Base-by-base conservation (phyloP, 37 sponge, comb jelly and placozoan species). In the Agelas oroides region DNA sequence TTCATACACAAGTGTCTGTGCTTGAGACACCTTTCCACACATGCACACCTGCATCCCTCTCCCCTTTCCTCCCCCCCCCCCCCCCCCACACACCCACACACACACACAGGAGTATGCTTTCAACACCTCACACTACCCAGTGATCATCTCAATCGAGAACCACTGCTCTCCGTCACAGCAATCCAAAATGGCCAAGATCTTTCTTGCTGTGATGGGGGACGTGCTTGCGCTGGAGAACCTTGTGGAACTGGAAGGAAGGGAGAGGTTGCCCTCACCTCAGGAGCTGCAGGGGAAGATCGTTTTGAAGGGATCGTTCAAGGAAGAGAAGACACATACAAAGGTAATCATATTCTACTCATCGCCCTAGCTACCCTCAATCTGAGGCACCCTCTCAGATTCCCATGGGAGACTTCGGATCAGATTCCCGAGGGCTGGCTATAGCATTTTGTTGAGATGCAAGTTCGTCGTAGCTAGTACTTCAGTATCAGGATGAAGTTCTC, bases 141-240 rank as follows among this genome's bases (percentile, higher is more conserved):
- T 94, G 30, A 87, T 94, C 67, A 84, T 94, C 54, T 94, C 94
- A 66, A 78, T 94, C 60, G 94, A 94, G 76, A 94, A 94, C 76
- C 94, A 94, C 87, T 94, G 94, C 88, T 75, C 57, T 35, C 21
- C 53, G 13, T 54, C 58, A 1, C 72, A 86, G 65, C 87, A 91
- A 64, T 52, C 77, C 17, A 82, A 71, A 36, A 91, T 91, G 91
- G 91, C 87, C 70, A 77, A 75, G 61, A 82, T 78, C 0, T 91
- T 91, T 31, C 55, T 54, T n/a, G 68, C 69, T 12, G 81, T 81
- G 53, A 59, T 87, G 34, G 72, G 79, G 15, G 79, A 87, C 35
- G 36, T 79, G 36, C 79, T 94, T 0, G 66, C 75, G 39, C 67
- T 5, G 1, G 87, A 83, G 25, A 87, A 89, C 60, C 54, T 94